A percentile compares a stretch with the other conserved stretches of the same genome.
phyloP scores from a whole-genome alignment of 2,888 invertebrate genomes.

The Tanypteryx hageni region DNA sequence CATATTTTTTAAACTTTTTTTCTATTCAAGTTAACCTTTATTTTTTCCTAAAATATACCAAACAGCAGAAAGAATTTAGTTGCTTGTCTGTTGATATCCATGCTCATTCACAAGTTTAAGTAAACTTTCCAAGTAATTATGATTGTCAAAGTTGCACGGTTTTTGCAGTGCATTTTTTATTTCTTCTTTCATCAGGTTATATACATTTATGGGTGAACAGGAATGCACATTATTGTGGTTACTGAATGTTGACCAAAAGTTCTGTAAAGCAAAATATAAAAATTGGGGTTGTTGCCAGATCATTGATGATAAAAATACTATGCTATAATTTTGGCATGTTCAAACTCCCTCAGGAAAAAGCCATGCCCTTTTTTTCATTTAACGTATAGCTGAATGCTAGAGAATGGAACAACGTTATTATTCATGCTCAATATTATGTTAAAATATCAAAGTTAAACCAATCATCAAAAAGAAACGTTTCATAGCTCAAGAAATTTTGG shows the following conservation, averaged over 20 bases:
- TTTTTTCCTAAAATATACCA: too few species aligned
- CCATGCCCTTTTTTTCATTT: not conserved
- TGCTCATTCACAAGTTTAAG: not conserved
- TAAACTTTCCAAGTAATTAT: not conserved
- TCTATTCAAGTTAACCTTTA: too few species aligned
- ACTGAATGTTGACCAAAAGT: constrained; percentile 17
- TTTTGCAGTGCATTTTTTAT: not conserved
- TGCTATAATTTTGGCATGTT: not conserved
- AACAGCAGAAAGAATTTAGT: too few species aligned
- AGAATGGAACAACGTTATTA: not conserved
- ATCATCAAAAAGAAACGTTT: not conserved
- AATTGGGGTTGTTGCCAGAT: not conserved
- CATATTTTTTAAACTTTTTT: too few species aligned
- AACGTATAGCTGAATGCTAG: not conserved
- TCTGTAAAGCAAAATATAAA: not conserved
- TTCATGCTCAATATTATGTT: not conserved
- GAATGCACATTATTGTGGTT: not conserved
- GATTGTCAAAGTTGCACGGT: not conserved
- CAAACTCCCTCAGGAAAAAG: not conserved
- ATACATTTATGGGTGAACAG: not conserved
- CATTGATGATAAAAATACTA: not conserved
- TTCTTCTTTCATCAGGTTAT: constrained; percentile 31
- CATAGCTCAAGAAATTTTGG: not conserved
- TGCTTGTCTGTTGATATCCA: too few species aligned
- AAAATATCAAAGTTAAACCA: not conserved